Base-by-base conservation (phyloP, 2,113 vertebrate species). In the Misgurnus anguillicaudatus region DNA sequence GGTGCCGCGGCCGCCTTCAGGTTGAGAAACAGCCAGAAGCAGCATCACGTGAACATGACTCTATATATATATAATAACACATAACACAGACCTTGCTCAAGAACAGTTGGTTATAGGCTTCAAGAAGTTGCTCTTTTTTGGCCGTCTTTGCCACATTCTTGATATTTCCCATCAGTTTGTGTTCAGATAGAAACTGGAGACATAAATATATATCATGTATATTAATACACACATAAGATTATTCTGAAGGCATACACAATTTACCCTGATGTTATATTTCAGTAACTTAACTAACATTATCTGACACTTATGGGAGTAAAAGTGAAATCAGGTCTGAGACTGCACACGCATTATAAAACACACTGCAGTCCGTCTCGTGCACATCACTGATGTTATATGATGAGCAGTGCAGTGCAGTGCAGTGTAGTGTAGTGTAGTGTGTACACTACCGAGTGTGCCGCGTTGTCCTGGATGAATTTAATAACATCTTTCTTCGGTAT, bases 141-240 rank as follows among this genome's bases (percentile, higher is more conserved):
- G 95, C 95, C 0, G 95, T 97, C 90, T 98, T 98, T 0, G 94
- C 93, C 73, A 98, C 96, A 87, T 96, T 98, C 87, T 98, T 99
- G 42, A 98, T 93, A 84, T 97, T 98, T 88, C 97, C 96, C 81
- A 97, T 83, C 82, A 98, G 90, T 72, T 96, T 96, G 89, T 98
- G 94, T 85, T 98, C 96, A 64, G 92, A 92, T 79, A 98, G 95
- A 88, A 98, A 99, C 97, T 99, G 86, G 10, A 86, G 85, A 51
- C 6, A 61, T 7, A 62, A 0, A 55, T 17, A 60, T 13, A 68
- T 8, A 4, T 13, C 16, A 19, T 41, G 13, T 31, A 61, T 16
- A 5, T 10, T 6, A 8, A 41, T 66, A 13, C 5, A 8, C 16
- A 48, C 41, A 19, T 39, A 24, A 31, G 24, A 31, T 2, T 31